Percentiles rank a stretch among this genome's conserved stretches.
These are phyloP conservation scores for Drosophila anceps DNA, from an alignment of 2,888 invertebrate genomes.

Conservation along the genomic window DNA sequence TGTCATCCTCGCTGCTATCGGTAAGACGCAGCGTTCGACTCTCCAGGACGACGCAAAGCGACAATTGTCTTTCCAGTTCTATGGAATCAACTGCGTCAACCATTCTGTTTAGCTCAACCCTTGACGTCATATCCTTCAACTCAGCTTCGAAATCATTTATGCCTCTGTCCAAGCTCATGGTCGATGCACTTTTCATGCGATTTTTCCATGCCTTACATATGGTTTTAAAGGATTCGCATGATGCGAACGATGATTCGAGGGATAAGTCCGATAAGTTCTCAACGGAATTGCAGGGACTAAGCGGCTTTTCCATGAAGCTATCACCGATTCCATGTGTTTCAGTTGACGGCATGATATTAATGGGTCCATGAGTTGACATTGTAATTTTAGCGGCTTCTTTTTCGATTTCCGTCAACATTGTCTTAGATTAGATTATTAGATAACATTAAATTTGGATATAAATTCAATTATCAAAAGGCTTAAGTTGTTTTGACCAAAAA, in stretches of 20 bases:
- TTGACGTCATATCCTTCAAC: conserved; percentile 1
- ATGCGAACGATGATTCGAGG: conserved; percentile 15
- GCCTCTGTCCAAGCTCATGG: conserved; percentile 9
- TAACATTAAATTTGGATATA: conserved; percentile 6
- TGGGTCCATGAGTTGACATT: background rate
- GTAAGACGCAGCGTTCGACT: conserved; percentile 20
- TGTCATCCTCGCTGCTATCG: conserved; percentile 44
- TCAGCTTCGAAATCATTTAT: background rate
- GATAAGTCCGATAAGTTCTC: conserved; percentile 1
- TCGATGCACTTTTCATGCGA: conserved; percentile 15
- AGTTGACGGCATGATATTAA: background rate
- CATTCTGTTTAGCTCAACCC: background rate
- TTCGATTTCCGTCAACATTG: background rate
- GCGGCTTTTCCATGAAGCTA: conserved; percentile 12
- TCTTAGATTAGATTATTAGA: background rate
- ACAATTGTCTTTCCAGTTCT: conserved; percentile 8
- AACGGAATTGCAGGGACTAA: conserved; percentile 1
- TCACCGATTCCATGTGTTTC: conserved; percentile 27
- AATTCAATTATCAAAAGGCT: background rate
- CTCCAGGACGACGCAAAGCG: conserved; percentile 41
- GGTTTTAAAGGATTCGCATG: conserved; percentile 34
- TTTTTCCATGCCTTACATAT: conserved; percentile 40
- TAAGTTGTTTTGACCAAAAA: conserved; percentile 12
- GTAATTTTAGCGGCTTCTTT: background rate
- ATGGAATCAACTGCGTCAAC: background rate